These are phyloP conservation scores for Drosophila sucinea DNA, from an alignment of 1,140 invertebrate genomes.

Conservation along the genomic window DNA sequence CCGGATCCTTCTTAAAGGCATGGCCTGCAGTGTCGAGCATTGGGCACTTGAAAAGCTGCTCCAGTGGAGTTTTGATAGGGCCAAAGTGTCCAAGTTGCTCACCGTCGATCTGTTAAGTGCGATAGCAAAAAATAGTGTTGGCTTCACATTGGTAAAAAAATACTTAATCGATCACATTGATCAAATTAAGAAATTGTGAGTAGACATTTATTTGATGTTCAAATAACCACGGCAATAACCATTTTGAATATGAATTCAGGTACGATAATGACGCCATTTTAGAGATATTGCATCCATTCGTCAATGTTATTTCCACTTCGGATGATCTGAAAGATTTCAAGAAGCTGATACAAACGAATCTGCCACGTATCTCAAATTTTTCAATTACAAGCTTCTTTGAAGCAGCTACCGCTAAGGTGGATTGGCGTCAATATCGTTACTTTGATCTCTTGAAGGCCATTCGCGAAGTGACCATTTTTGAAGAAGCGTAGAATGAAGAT, in stretches of 20 bases:
- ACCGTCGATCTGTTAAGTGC: not conserved
- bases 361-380: not conserved
- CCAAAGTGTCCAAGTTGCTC: conserved; percentile 1
- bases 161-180: not conserved
- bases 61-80: conserved; percentile 84
- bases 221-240: not conserved
- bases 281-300: not conserved
- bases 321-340: not conserved
- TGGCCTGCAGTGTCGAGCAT: conserved; percentile 88
- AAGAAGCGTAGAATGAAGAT: not conserved
- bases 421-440: conserved; percentile 11
- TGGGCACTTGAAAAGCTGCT: conserved; percentile 89
- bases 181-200: conserved; percentile 13
- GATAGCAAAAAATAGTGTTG: conserved; percentile 9
- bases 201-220: not conserved
- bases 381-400: not conserved
- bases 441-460: conserved; percentile 4
- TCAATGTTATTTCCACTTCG: not conserved
- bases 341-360: not conserved
- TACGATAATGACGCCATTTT: not conserved
- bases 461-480: not conserved
- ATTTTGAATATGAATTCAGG: not conserved
- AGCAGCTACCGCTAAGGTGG: not conserved
- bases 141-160: conserved; percentile 8
- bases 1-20: conserved; percentile 85